Conservation (phyloP, 2,888 invertebrate genomes). For the Caenorhabditis sp. region DNA sequence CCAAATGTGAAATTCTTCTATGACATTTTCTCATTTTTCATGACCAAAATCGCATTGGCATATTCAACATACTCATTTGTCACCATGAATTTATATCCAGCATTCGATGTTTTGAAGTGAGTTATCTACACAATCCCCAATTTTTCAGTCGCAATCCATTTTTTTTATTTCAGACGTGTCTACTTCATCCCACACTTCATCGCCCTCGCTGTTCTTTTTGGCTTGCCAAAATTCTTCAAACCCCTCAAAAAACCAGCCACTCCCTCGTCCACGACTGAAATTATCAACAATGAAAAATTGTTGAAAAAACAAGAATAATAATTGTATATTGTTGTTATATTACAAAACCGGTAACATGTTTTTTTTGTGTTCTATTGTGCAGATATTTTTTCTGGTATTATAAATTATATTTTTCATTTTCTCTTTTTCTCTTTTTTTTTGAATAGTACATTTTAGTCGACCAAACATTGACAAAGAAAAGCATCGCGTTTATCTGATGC, state of each 20-base stretch:
- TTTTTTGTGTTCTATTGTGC: not conserved
- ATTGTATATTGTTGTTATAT: not conserved
- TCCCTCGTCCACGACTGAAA: not conserved
- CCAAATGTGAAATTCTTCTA: slow-evolving; percentile 80
- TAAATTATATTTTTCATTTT: not conserved
- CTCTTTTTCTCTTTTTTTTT: not conserved
- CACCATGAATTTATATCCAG: slow-evolving; percentile 83
- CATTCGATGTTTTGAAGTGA: slow-evolving; percentile 83
- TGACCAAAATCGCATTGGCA: slow-evolving; percentile 83
- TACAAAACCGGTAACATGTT: not conserved
- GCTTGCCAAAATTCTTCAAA: slow-evolving; percentile 70
- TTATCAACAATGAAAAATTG: not conserved
- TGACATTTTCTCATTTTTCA: slow-evolving; percentile 82
- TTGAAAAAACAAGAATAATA: not conserved
- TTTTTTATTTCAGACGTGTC: slow-evolving; percentile 72
- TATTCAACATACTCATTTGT: slow-evolving; percentile 92
- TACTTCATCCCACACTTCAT: slow-evolving; percentile 73
- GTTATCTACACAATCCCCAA: no score
- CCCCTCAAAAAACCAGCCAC: slow-evolving; percentile 45
- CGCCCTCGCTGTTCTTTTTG: slow-evolving; percentile 71
- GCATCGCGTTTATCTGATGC: no score
- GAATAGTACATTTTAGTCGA: no score
- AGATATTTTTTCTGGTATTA: not conserved
- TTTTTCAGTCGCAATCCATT: no score
- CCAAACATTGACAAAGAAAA: no score